phyloP scores from a whole-genome alignment of 2,888 invertebrate species.

The Mythimna pallens region DNA sequence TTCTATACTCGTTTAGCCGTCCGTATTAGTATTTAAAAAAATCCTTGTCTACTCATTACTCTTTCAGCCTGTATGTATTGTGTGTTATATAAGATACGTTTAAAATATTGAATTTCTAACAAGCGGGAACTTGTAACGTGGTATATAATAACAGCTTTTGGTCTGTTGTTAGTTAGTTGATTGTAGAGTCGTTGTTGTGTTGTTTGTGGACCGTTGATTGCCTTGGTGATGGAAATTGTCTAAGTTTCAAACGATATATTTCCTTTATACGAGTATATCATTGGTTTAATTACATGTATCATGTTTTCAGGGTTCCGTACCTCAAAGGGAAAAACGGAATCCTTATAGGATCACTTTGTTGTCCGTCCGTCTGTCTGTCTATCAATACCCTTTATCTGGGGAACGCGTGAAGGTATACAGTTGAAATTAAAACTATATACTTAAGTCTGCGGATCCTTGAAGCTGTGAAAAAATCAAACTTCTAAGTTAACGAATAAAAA shows the following conservation, averaged over 20 bases:
- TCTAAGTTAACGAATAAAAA: no score
- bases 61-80: not conserved
- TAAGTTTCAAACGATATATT: slow-evolving; percentile 26
- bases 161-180: slow-evolving; percentile 44
- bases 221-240: slow-evolving; percentile 16
- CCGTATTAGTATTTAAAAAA: not conserved
- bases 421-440: no score
- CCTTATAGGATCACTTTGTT: no score
- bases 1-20: not conserved
- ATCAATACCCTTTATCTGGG: no score
- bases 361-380: no score
- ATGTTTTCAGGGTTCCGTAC: not conserved
- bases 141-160: slow-evolving; percentile 42
- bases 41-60: no score
- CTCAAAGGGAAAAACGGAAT: no score
- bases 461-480: no score
- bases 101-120: slow-evolving; percentile 42
- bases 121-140: slow-evolving; percentile 17
- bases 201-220: slow-evolving; percentile 19
- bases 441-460: no score
- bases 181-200: slow-evolving; percentile 20
- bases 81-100: not conserved
- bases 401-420: no score
- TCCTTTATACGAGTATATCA: not conserved
- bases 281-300: not conserved